Percentiles rank a stretch among this genome's conserved stretches.
phyloP scores from a whole-genome alignment of 2,888 invertebrate species.

The Chouioia cunea region DNA sequence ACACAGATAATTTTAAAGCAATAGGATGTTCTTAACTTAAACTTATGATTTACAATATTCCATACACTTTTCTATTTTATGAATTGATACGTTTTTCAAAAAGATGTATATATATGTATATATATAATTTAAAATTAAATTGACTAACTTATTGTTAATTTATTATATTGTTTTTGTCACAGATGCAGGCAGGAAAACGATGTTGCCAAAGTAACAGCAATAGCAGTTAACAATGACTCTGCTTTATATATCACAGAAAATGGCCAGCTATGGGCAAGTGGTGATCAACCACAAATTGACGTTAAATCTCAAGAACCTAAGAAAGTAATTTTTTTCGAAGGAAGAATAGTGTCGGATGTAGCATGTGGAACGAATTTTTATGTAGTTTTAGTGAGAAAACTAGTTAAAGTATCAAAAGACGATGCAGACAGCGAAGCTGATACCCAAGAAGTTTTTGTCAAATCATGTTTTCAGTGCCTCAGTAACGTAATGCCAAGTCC shows the following conservation, averaged over 20 bases:
- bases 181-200: constrained; percentile 74
- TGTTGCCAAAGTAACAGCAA: constrained; percentile 74
- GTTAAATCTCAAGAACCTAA: constrained; percentile 74
- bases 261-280: constrained; percentile 80
- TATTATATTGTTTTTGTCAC: constrained; percentile 11
- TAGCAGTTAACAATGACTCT: constrained; percentile 75
- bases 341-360: constrained; percentile 77
- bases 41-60: too few species aligned
- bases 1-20: too few species aligned
- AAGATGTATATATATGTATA: too few species aligned
- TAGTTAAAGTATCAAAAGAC: constrained; percentile 69
- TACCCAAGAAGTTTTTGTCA: constrained; percentile 76
- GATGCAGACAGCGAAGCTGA: constrained; percentile 72
- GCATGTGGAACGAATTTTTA: constrained; percentile 84
- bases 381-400: constrained; percentile 78
- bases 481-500: constrained; percentile 58
- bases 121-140: too few species aligned
- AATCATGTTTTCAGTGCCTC: constrained; percentile 76
- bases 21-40: too few species aligned
- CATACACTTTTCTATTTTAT: too few species aligned
- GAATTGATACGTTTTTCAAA: too few species aligned
- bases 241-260: constrained; percentile 76
- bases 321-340: constrained; percentile 78
- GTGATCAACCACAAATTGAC: constrained; percentile 77
- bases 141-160: too few species aligned